A percentile compares a stretch with the other conserved stretches of the same genome.
These are phyloP conservation scores for Episyrphus balteatus DNA, from an alignment of 1,140 invertebrate genomes.

Conservation along the genomic window DNA sequence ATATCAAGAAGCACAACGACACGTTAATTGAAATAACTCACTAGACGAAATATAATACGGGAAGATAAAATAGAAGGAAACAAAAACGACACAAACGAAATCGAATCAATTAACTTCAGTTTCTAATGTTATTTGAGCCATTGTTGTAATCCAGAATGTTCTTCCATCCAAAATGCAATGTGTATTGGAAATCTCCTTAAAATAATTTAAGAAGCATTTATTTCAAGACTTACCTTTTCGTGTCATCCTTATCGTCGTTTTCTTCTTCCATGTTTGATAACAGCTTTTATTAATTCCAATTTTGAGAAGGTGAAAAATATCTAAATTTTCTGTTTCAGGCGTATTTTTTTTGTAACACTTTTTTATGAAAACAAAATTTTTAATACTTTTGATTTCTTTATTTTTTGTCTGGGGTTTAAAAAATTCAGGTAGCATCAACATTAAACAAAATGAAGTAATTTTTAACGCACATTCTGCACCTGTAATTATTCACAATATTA, in stretches of 20 bases:
- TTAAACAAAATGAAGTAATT: too few species aligned
- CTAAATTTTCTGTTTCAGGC: neutral
- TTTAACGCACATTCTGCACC: too few species aligned
- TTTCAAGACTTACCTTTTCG: constrained; percentile 46
- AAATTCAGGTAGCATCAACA: too few species aligned
- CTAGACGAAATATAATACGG: neutral
- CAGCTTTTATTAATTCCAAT: too few species aligned
- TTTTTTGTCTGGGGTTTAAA: too few species aligned
- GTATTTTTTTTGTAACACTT: neutral
- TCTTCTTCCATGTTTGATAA: constrained; percentile 46
- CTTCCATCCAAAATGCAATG: too few species aligned
- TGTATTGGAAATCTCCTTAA: neutral
- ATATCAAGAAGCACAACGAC: neutral
- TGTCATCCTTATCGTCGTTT: constrained; percentile 55
- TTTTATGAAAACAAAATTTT: neutral
- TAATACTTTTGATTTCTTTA: neutral
- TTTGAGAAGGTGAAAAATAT: constrained; percentile 11
- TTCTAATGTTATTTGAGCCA: too few species aligned
- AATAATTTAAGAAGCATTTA: too few species aligned
- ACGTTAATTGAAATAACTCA: too few species aligned
- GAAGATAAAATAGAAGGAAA: neutral
- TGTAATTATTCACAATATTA: too few species aligned
- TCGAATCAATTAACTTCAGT: neutral
- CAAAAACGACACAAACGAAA: neutral
- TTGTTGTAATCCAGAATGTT: too few species aligned